A percentile compares a stretch with the other conserved stretches of the same genome.
phyloP scores from a whole-genome alignment of 37 sponge, comb jelly and placozoan genomes.

The Hexactinellida sp. region DNA sequence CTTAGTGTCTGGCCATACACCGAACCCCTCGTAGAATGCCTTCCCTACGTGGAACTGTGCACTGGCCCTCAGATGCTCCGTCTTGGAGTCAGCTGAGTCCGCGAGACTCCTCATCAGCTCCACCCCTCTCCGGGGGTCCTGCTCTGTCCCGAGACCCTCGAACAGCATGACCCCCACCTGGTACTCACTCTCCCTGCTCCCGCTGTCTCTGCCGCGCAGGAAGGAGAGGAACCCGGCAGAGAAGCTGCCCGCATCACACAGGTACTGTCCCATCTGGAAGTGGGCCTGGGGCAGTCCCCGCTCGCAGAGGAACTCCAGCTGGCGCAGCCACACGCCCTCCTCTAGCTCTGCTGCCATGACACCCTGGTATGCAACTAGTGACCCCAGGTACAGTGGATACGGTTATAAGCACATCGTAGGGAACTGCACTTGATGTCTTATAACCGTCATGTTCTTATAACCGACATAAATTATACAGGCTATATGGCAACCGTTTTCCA shows the following conservation, averaged over 20 bases:
- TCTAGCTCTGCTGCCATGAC: not conserved
- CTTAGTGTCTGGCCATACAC: conserved; percentile 24
- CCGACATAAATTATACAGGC: no score
- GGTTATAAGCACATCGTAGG: no score
- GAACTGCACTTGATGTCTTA: no score
- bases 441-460: no score
- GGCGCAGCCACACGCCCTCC: not conserved
- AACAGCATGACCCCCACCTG: conserved; percentile 36
- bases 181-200: conserved; percentile 23
- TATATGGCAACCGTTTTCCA: no score
- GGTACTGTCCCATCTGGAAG: conserved; percentile 18
- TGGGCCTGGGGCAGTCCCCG: conserved; percentile 7
- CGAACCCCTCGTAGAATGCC: conserved; percentile 38
- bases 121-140: conserved; percentile 27
- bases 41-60: conserved; percentile 38
- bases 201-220: not conserved
- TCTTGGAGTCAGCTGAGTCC: conserved; percentile 7
- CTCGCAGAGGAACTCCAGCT: not conserved
- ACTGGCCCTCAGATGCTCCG: conserved; percentile 25
- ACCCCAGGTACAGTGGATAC: no score
- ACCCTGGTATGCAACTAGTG: no score
- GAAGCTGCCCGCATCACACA: not conserved
- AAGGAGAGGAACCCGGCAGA: not conserved
- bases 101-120: conserved; percentile 23
- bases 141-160: conserved; percentile 33